Evolutionary conservation across 1,140 invertebrate species (phyloP).

Genomic region (Caenorhabditis elegans): WBcel235 BX284606.5:3534001-3534500

Average conservation of each 20-base stretch:
- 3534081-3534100: too few species aligned
- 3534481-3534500: neutral
- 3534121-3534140: neutral
- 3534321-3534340: neutral
- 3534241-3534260: neutral
- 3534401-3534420: neutral
- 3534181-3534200: neutral
- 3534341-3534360: neutral
- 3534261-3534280: too few species aligned
- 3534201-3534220: neutral
- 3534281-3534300: neutral
- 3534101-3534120: neutral
- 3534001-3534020: too few species aligned
- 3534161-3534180: neutral
- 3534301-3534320: neutral
- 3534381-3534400: neutral
- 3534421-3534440: neutral
- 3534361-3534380: neutral
- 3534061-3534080: too few species aligned
- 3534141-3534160: neutral
- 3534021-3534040: too few species aligned
- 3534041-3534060: too few species aligned
- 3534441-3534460: conserved; percentile 12
- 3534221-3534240: neutral
- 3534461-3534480: neutral